phyloP scores from a whole-genome alignment of 2,113 vertebrate species.

The Ictidomys tridecemlineatus region DNA sequence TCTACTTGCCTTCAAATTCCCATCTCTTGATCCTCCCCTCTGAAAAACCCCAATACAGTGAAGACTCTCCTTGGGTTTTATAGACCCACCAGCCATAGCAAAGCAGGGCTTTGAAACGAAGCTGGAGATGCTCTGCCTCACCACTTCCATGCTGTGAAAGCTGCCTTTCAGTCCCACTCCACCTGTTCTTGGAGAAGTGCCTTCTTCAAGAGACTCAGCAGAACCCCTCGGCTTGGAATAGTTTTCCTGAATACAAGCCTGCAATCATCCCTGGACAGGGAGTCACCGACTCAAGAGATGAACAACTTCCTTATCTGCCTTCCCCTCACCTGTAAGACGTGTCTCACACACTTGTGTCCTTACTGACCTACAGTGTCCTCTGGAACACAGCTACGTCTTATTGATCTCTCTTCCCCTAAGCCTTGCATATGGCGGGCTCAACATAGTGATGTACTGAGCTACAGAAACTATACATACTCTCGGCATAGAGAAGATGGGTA shows the following conservation, averaged over 20 bases:
- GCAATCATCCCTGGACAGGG: fast-evolving
- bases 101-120: neutral
- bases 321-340: neutral
- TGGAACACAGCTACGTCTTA: neutral
- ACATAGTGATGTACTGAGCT: no score
- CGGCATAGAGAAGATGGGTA: neutral
- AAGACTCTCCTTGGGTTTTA: neutral
- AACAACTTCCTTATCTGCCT: neutral
- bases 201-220: neutral
- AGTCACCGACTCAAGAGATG: neutral
- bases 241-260: neutral
- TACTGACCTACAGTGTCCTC: no score
- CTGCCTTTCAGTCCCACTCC: neutral
- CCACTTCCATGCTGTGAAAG: neutral
- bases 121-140: neutral
- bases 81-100: neutral
- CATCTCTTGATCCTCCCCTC: neutral
- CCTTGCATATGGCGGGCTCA: neutral
- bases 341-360: neutral
- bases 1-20: neutral
- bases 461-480: neutral
- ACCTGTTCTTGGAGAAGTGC: neutral
- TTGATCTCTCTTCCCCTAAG: neutral
- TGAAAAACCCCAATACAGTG: neutral
- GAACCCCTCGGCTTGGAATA: neutral